Percentiles rank a stretch among this genome's conserved stretches.
Evolutionary conservation across 1,140 invertebrate genomes (phyloP).

Genomic region (Bombus waltoni): DNA sequence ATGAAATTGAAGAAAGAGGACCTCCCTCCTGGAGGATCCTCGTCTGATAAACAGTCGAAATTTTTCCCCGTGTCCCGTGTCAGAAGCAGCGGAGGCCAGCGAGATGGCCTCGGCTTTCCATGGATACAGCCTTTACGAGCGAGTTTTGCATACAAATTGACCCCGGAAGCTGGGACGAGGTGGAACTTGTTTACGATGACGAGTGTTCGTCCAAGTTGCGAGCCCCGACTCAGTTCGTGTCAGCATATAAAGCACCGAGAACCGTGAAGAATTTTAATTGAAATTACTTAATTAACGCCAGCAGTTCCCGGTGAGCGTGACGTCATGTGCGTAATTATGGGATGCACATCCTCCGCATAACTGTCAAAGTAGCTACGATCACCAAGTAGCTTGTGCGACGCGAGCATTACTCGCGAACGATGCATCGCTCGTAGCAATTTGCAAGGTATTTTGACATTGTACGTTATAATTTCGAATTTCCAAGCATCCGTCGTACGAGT

Average conservation of each 20-base stretch:
- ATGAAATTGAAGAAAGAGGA: background rate
- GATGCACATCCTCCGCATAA: constrained; percentile 25
- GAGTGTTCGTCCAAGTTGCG: constrained; percentile 62
- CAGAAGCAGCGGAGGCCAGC: background rate
- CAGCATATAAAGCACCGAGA: constrained; percentile 50
- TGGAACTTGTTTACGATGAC: constrained; percentile 64
- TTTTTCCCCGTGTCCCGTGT: constrained; percentile 29
- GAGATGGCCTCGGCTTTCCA: constrained; percentile 28
- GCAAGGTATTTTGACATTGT: constrained; percentile 38
- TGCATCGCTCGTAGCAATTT: constrained; percentile 23
- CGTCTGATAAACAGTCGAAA: constrained; percentile 1
- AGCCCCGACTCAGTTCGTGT: constrained; percentile 33
- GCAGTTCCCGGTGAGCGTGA: background rate
- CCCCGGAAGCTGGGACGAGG: constrained; percentile 28
- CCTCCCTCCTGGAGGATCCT: too few relatives aligned
- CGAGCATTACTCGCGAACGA: background rate
- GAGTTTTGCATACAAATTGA: constrained; percentile 70
- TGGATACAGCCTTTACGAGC: constrained; percentile 44
- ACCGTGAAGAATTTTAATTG: constrained; percentile 73
- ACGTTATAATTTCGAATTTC: constrained; percentile 9
- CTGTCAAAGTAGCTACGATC: constrained; percentile 51
- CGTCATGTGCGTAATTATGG: constrained; percentile 39
- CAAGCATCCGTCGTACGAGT: background rate
- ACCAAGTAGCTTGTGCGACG: background rate
- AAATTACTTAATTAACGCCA: constrained; percentile 72